Evolutionary conservation across 2,797 vertebrate genomes (phyloP).

Genomic region (Sebastes melanostomus): DNA sequence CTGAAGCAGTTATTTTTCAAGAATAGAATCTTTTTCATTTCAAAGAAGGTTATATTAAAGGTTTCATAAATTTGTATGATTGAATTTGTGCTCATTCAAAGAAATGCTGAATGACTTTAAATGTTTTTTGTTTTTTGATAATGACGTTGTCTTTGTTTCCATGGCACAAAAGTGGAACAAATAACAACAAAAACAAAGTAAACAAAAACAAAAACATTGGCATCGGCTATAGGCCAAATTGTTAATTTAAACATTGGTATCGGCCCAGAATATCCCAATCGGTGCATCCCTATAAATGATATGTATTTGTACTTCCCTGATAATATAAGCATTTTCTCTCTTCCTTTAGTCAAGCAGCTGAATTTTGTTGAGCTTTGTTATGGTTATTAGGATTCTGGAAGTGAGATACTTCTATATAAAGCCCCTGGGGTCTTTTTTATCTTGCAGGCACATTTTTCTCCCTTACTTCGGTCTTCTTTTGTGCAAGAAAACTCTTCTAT

Average conservation of each 20-base stretch:
- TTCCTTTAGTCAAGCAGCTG: not conserved
- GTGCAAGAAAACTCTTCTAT: not conserved
- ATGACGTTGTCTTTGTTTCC: not conserved
- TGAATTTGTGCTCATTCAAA: not conserved
- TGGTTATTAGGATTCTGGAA: conserved; percentile 20
- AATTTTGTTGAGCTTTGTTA: conserved; percentile 15
- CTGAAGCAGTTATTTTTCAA: too few relatives aligned
- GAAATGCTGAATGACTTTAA: not conserved
- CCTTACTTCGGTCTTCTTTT: conserved; percentile 8
- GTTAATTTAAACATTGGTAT: not conserved
- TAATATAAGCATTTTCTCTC: not conserved
- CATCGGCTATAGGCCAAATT: not conserved
- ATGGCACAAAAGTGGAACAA: not conserved
- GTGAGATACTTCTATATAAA: not conserved
- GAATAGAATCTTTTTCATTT: too few relatives aligned
- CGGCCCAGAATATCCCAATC: not conserved
- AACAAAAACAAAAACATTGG: not conserved
- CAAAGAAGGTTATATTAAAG: too few relatives aligned
- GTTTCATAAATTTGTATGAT: too few relatives aligned
- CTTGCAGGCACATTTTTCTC: conserved; percentile 13
- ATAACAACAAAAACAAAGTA: too few relatives aligned
- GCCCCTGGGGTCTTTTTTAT: conserved; percentile 8
- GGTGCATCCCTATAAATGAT: not conserved
- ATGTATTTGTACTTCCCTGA: not conserved
- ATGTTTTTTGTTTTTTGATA: too few relatives aligned